Evolutionary conservation across 1,140 invertebrate genomes (phyloP).

Genomic region (Drosophila hydei): DNA sequence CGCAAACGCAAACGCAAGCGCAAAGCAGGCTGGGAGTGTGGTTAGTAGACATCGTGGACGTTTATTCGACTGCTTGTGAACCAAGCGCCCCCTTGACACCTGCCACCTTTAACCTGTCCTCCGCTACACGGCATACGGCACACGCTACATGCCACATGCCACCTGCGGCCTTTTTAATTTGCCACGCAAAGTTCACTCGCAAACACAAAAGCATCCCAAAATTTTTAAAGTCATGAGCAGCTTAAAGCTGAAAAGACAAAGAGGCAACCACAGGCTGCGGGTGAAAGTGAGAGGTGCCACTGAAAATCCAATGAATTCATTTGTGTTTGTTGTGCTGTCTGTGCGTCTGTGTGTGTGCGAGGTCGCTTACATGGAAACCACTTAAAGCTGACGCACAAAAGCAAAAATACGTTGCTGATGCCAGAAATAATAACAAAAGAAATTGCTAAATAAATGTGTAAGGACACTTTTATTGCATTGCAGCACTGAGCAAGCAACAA

Average conservation of each 20-base stretch:
- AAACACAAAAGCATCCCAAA: constrained; percentile 61
- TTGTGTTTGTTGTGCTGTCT: constrained; percentile 24
- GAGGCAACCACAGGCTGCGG: background rate
- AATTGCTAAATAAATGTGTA: constrained; percentile 82
- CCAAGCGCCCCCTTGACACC: constrained; percentile 36
- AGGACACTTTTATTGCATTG: constrained; percentile 81
- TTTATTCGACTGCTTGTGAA: constrained; percentile 44
- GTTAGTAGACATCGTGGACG: background rate
- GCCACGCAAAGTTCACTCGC: constrained; percentile 74
- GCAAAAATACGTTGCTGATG: constrained; percentile 52
- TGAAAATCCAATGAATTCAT: constrained; percentile 57
- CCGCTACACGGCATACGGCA: constrained; percentile 14
- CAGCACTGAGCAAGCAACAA: constrained; percentile 54
- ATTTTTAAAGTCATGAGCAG: constrained; percentile 65
- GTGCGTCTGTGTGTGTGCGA: constrained; percentile 5
- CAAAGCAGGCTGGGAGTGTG: background rate
- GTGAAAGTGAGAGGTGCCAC: background rate
- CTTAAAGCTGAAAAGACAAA: constrained; percentile 44
- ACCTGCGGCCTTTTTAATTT: constrained; percentile 82
- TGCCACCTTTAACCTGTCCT: constrained; percentile 16
- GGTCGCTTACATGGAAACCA: constrained; percentile 32
- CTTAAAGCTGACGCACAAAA: constrained; percentile 69
- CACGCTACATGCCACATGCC: constrained; percentile 46
- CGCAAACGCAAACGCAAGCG: background rate
- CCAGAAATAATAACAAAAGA: constrained; percentile 79